Conservation (phyloP, 1,140 invertebrate species). For the Octopus sinensis region DNA sequence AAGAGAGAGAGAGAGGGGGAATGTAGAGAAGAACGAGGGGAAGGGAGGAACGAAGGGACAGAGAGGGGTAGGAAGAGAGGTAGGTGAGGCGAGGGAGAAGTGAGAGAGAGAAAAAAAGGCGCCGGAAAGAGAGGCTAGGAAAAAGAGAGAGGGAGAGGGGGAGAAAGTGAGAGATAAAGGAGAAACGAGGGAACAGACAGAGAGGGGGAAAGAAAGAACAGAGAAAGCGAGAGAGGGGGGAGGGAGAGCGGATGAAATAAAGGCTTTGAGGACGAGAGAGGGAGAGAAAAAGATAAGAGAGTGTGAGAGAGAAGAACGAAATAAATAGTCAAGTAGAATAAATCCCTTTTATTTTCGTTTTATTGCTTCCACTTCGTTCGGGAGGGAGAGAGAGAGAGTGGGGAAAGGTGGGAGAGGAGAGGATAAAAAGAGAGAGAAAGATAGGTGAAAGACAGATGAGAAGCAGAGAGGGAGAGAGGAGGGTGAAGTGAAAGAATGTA, state of each 20-base stretch:
- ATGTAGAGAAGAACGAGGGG: background rate
- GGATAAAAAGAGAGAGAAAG: background rate
- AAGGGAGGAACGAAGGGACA: background rate
- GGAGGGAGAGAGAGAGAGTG: background rate
- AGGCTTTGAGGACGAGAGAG: background rate
- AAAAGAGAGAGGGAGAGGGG: background rate
- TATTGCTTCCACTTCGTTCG: background rate
- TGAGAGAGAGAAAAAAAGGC: background rate
- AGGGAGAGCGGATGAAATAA: background rate
- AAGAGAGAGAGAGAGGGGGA: no score
- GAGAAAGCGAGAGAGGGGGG: background rate
- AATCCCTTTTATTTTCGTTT: background rate
- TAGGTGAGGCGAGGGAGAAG: background rate
- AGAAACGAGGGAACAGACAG: background rate
- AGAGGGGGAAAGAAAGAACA: background rate
- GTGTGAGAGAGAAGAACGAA: background rate
- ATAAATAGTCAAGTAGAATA: no score
- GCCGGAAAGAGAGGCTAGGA: background rate
- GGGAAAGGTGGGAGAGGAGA: background rate
- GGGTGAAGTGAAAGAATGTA: background rate
- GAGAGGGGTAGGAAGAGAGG: background rate
- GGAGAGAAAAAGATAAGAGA: background rate
- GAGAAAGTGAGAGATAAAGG: background rate
- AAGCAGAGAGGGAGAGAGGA: background rate
- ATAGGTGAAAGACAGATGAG: background rate